phyloP scores from a whole-genome alignment of 2,797 vertebrate species.

The Pangasius mekongensis region DNA sequence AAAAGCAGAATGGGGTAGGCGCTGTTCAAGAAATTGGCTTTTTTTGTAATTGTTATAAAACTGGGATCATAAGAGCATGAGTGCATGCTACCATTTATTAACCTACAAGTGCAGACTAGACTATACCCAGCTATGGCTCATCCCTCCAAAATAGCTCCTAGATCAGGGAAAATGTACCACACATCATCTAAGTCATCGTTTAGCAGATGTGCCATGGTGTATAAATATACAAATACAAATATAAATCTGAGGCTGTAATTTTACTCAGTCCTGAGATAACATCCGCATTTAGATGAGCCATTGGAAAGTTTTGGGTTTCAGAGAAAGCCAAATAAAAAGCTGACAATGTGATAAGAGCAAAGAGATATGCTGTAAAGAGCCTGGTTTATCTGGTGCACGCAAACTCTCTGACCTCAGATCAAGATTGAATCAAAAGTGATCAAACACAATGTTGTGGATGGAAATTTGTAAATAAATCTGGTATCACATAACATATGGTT shows the following conservation, averaged over 20 bases:
- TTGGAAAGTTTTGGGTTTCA: conserved; percentile 50
- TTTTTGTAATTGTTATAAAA: conserved; percentile 32
- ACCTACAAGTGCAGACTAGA: conserved; percentile 23
- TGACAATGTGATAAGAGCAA: conserved; percentile 56
- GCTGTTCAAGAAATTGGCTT: not conserved
- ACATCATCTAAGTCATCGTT: conserved; percentile 60
- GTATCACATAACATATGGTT: not conserved
- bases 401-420: conserved; percentile 39
- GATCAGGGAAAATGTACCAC: conserved; percentile 68
- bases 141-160: conserved; percentile 70
- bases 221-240: conserved; percentile 45
- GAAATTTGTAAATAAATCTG: conserved; percentile 2
- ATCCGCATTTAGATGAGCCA: conserved; percentile 16
- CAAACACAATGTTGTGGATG: not conserved
- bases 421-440: not conserved
- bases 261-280: conserved; percentile 51
- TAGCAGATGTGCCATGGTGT: conserved; percentile 44
- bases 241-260: conserved; percentile 49
- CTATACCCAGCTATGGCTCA: conserved; percentile 61
- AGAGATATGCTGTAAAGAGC: conserved; percentile 36
- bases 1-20: not conserved
- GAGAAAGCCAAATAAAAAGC: conserved; percentile 44
- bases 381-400: conserved; percentile 45
- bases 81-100: not conserved
- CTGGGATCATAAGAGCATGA: not conserved